phyloP scores from a whole-genome alignment of 2,113 vertebrate genomes.

The Macquaria australasica region DNA sequence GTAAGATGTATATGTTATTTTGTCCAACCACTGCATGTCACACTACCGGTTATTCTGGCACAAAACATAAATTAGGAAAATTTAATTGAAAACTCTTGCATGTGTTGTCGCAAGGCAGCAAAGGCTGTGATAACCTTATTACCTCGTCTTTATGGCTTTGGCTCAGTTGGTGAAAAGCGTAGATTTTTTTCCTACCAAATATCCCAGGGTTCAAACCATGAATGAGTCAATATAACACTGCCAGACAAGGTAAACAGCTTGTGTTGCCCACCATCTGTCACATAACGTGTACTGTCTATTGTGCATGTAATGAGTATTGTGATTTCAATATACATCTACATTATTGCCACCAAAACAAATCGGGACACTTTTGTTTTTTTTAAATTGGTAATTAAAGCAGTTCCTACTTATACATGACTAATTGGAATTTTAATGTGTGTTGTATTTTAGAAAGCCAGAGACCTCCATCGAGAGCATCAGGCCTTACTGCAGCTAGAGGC shows the following conservation, averaged over 20 bases:
- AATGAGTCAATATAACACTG: neutral
- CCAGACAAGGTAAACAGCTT: neutral
- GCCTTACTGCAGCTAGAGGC: constrained; percentile 89
- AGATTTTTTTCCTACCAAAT: neutral
- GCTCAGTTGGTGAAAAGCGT: neutral
- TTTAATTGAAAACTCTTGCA: neutral
- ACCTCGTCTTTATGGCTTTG: neutral
- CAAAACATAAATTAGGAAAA: neutral
- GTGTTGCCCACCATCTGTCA: neutral
- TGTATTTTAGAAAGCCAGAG: constrained; percentile 90
- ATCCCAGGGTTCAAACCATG: neutral
- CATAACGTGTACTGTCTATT: neutral
- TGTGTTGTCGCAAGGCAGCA: neutral
- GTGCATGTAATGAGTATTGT: neutral
- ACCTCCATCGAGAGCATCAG: constrained; percentile 89
- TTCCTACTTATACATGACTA: neutral
- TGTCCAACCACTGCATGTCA: neutral
- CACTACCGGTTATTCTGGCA: neutral
- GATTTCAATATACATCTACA: neutral
- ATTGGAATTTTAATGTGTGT: neutral
- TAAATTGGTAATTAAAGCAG: neutral
- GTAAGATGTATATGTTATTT: neutral
- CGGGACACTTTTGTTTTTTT: neutral
- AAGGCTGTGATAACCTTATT: neutral
- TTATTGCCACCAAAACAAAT: neutral